Evolutionary conservation across 2,113 vertebrate genomes (phyloP).

Genomic region (Heterocephalus glaber): DNA sequence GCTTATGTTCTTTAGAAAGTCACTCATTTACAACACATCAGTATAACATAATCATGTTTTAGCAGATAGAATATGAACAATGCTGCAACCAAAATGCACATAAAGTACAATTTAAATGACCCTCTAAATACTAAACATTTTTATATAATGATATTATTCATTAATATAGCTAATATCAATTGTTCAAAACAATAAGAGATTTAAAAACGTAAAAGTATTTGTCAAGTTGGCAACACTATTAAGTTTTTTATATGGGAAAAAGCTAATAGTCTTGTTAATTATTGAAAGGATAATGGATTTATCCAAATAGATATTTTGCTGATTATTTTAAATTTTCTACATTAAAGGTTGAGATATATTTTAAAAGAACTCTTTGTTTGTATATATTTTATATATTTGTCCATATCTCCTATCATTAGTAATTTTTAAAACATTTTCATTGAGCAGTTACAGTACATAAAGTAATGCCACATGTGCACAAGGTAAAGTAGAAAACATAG

Average conservation of each 20-base stretch:
- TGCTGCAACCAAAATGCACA: background rate
- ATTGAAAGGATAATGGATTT: background rate
- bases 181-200: background rate
- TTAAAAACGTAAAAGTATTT: background rate
- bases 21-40: background rate
- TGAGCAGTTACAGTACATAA: background rate
- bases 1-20: background rate
- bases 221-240: background rate
- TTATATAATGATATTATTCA: background rate
- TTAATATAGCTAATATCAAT: background rate
- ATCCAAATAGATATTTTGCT: background rate
- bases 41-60: background rate
- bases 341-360: background rate
- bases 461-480: background rate
- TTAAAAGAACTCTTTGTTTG: background rate
- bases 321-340: background rate
- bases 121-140: background rate
- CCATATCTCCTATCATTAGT: background rate
- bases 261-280: background rate
- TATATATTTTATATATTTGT: background rate
- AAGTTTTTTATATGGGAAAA: background rate
- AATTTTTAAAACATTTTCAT: background rate
- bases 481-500: background rate
- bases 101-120: background rate
- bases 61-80: constrained; percentile 7